Conservation (phyloP, 2,797 vertebrate species). For the Salarias fasciatus region DNA sequence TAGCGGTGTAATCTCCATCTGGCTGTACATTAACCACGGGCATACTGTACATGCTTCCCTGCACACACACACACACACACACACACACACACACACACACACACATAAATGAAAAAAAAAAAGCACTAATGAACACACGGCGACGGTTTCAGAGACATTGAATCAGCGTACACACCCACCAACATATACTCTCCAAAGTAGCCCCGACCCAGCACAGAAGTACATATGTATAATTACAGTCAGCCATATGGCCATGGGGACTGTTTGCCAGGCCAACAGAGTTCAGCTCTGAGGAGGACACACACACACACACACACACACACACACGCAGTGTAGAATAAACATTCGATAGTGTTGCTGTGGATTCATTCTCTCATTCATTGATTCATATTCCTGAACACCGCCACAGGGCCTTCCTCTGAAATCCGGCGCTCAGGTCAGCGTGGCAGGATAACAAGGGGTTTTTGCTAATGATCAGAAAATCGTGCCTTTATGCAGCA, state of each 20-base stretch:
- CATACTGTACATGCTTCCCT: neutral
- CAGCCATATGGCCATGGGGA: constrained; percentile 66
- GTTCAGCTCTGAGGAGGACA: constrained; percentile 27
- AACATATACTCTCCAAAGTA: constrained; percentile 42
- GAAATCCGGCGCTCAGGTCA: constrained; percentile 55
- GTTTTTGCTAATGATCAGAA: constrained; percentile 65
- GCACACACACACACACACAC: constrained; percentile 10
- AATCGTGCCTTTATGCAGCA: constrained; percentile 50
- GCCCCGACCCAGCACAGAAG: constrained; percentile 43
- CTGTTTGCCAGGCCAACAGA: constrained; percentile 58
- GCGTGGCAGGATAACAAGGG: constrained; percentile 56
- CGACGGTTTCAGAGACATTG: constrained; percentile 11
- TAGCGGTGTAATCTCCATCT: constrained; percentile 44
- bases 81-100: constrained; percentile 6
- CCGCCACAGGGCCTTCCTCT: constrained; percentile 59
- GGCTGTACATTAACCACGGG: constrained; percentile 30
- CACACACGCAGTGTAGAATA: constrained; percentile 41
- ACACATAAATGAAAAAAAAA: neutral
- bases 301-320: constrained; percentile 36
- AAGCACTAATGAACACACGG: constrained; percentile 4
- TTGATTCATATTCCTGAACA: constrained; percentile 60
- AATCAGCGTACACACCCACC: constrained; percentile 11
- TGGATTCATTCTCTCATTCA: constrained; percentile 60
- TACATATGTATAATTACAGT: constrained; percentile 68
- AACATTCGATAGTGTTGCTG: constrained; percentile 54